Percentiles rank a stretch among this genome's conserved stretches.
phyloP scores from a whole-genome alignment of 1,140 invertebrate genomes.

The Drosophila navojoa region DNA sequence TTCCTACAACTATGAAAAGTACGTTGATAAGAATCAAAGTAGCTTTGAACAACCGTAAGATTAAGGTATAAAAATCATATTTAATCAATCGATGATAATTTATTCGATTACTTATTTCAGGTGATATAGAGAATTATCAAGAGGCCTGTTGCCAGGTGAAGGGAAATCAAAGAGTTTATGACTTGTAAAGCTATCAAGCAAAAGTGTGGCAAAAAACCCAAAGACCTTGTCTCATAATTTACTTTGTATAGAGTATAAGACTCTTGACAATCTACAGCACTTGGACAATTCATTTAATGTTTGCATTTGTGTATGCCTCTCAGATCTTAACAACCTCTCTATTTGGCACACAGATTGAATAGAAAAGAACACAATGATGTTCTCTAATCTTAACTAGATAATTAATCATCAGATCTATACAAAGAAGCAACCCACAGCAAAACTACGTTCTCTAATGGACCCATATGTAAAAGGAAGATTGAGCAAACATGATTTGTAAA shows the following conservation, averaged over 20 bases:
- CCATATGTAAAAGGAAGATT: slow-evolving; percentile 14
- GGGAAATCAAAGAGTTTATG: background rate
- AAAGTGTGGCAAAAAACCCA: slow-evolving; percentile 3
- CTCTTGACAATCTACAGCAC: background rate
- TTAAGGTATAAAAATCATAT: slow-evolving; percentile 29
- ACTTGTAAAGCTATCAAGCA: slow-evolving; percentile 11
- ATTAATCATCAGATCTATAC: slow-evolving; percentile 2
- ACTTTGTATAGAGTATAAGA: background rate
- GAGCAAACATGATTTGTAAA: slow-evolving; percentile 23
- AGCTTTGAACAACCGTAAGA: slow-evolving; percentile 15
- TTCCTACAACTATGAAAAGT: background rate
- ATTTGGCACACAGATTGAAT: background rate
- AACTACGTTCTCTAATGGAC: slow-evolving; percentile 15
- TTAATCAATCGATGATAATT: slow-evolving; percentile 41
- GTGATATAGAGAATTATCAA: slow-evolving; percentile 5
- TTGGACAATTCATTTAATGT: too few species aligned
- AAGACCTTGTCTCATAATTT: slow-evolving; percentile 24
- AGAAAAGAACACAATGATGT: background rate
- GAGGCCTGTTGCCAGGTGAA: slow-evolving; percentile 17
- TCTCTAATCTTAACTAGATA: slow-evolving; percentile 3
- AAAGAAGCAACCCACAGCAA: slow-evolving; percentile 4
- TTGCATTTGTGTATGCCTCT: too few species aligned
- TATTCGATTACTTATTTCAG: slow-evolving; percentile 37
- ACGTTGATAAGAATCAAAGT: slow-evolving; percentile 28
- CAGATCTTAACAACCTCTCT: slow-evolving; percentile 4